Evolutionary conservation across 2,888 invertebrate genomes (phyloP), one percentile per base, ranked within the genome.

Genomic region (Chrysomela aeneicollis): DNA sequence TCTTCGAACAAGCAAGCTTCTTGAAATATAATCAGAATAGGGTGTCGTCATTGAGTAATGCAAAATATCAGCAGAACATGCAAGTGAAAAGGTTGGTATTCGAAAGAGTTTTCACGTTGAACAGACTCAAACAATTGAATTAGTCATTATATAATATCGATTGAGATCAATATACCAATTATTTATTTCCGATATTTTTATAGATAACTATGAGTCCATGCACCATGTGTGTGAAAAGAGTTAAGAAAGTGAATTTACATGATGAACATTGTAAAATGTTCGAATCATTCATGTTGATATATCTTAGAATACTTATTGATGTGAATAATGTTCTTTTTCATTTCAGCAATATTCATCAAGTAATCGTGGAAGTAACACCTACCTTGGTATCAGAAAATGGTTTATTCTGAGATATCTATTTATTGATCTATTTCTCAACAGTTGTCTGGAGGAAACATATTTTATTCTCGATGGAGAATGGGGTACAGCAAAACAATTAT

Each of bases 251-350:
- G 42, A 61, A 58, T 52, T 47, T 61, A 59, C 60, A 50, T 57
- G 61, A 64, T 57, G 55, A 64, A 64, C 50, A 17, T 59, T 12
- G 19, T 47, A 9, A 35, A 42, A 35, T 35, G 35, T 35, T 12
- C 4, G 6, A 30, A 26, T 0, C 6, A 17, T 18, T 54, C 35
- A 9, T 30, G 8, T 52, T 17, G 17, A 15, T 26, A 53, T n/a
- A n/a, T n/a, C n/a, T n/a, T n/a, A n/a, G n/a, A n/a, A n/a, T n/a
- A n/a, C n/a, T n/a, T n/a, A n/a, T n/a, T n/a, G n/a, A n/a, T n/a
- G n/a, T 12, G 17, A 37, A 46, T 30, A 5, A 35, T 22, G 18
- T 57, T 2, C 46, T 22, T 26, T 21, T 22, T 46, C 21, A 18
- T 57, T 54, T 26, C 17, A 22, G 15, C 10, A 18, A 42, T 26